Evolutionary conservation across 2,888 invertebrate species (phyloP), one percentile per base, ranked within the genome.

Genomic region (Drosophila maculinotata): DNA sequence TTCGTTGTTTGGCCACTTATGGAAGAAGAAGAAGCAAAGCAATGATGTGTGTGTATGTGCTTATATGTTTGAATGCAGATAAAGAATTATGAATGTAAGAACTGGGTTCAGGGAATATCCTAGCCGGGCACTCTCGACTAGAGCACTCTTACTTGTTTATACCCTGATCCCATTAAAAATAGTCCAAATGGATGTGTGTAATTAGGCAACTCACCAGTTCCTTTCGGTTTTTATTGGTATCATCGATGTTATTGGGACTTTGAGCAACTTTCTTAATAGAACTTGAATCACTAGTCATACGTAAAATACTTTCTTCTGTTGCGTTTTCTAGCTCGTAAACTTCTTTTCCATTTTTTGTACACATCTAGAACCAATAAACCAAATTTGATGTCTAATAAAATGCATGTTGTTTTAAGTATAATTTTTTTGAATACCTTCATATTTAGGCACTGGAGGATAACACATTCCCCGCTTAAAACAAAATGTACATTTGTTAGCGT

Each of bases 391-490:
- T 26, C 1, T 7, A 20, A 35, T 17, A 15, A 7, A 7, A 8
- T 9, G 0, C 1, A 15, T 12, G 1, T 49, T 26, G 1, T 1
- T 1, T 3, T 5, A 3, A 3, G 1, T 7, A 5, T 9, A 8
- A 3, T 15, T 10, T 8, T 25, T n/a, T n/a, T 14, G 23, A 58
- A 5, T 54, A 89, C 90, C 72, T 79, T 71, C 41, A 90, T 79
- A 67, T 89, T 88, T 0, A 91, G 75, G 49, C 89, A 90, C 56
- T 91, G 91, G 8, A 91, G 70, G 23, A 91, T 90, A 66, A 89
- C 85, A 47, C 91, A 91, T 58, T 91, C 87, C 1, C 91, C 91
- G 67, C 90, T 91, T 6, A 91, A 67, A 2, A 91, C 89, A 65
- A 91, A 91, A 57, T 89, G 85, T 0, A 90, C 91, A 62, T 83